These are phyloP conservation scores for Lepidocolaptes lacrymiger DNA, from an alignment of 2,797 vertebrate genomes.

Conservation along the genomic window DNA sequence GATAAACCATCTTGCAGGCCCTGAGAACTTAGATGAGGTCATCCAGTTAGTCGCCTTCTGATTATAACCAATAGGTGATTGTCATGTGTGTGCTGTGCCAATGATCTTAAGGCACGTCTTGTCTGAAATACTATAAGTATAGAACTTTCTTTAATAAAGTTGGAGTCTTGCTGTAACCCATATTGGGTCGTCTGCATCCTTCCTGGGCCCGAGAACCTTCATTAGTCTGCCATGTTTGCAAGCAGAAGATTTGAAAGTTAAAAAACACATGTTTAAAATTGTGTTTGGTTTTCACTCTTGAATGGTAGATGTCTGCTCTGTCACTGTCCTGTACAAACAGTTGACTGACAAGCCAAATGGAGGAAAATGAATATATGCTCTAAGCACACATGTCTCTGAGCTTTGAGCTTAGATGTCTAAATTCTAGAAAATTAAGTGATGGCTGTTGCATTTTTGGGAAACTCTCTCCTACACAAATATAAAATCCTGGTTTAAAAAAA, in stretches of 20 bases:
- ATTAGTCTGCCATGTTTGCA: background rate
- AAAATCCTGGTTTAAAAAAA: background rate
- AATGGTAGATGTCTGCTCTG: background rate
- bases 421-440: background rate
- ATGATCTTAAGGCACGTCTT: no score
- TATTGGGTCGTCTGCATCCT: no score
- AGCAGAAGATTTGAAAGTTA: background rate
- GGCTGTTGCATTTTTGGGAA: background rate
- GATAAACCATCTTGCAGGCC: no score
- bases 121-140: no score
- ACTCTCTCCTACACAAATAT: background rate
- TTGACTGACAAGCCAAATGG: background rate
- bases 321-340: background rate
- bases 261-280: background rate
- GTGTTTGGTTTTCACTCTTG: background rate
- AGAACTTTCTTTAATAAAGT: no score
- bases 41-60: no score
- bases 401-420: background rate
- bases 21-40: no score
- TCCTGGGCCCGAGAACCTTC: no score
- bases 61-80: no score
- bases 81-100: no score
- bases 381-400: background rate
- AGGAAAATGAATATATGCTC: background rate
- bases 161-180: no score